A percentile compares a stretch with the other conserved stretches of the same genome.
phyloP scores from a whole-genome alignment of 2,888 invertebrate species.

The Eupithecia insigniata region DNA sequence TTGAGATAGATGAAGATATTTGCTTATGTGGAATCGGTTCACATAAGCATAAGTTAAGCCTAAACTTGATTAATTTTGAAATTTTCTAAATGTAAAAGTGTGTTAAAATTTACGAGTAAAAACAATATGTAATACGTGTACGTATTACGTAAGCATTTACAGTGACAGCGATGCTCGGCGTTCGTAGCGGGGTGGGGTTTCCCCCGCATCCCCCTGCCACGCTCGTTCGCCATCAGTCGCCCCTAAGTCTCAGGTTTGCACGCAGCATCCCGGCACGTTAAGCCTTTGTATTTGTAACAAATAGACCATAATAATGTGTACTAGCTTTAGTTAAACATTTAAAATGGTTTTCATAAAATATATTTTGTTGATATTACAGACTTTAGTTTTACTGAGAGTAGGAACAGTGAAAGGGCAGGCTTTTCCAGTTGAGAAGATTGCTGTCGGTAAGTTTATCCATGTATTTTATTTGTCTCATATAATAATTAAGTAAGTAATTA shows the following conservation, averaged over 20 bases:
- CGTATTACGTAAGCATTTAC: background rate
- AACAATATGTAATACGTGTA: background rate
- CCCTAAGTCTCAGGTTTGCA: conserved; percentile 81
- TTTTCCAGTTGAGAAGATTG: conserved; percentile 77
- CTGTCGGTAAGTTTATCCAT: conserved; percentile 70
- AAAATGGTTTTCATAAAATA: conserved; percentile 56
- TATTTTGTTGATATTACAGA: conserved; percentile 51
- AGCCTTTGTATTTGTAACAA: conserved; percentile 45
- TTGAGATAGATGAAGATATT: too few species aligned
- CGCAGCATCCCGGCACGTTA: conserved; percentile 75
- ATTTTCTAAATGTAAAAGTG: background rate
- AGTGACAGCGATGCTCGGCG: conserved; percentile 53
- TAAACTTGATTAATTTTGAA: too few species aligned
- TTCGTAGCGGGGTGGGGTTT: conserved; percentile 54
- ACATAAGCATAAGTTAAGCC: too few species aligned
- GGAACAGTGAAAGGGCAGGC: conserved; percentile 68
- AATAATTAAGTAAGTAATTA: too few species aligned
- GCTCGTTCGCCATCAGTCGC: conserved; percentile 74
- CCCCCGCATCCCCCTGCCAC: conserved; percentile 71
- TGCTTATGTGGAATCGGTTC: too few species aligned
- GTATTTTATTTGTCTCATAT: background rate
- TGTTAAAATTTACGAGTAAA: background rate
- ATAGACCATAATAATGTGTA: conserved; percentile 23
- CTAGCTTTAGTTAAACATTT: background rate
- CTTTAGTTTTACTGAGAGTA: conserved; percentile 66